Percentiles rank a stretch among this genome's conserved stretches.
Conservation (phyloP, 1,140 invertebrate genomes). For the Pachyrhynchus sulphureomaculatus region DNA sequence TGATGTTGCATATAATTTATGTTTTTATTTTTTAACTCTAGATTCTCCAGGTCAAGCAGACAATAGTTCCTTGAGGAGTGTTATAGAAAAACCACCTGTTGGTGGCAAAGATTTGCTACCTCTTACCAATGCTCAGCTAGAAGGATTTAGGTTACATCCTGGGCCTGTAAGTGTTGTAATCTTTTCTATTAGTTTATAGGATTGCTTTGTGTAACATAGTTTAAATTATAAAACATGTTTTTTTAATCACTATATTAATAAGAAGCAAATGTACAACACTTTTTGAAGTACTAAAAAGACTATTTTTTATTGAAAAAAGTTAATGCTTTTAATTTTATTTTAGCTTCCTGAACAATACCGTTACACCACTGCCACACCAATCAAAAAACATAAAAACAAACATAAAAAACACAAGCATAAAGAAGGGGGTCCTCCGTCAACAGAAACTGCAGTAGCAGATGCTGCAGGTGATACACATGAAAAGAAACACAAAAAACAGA, state of each 20-base stretch:
- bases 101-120: conserved; percentile 91
- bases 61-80: conserved; percentile 85
- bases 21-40: background rate
- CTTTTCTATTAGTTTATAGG: too few species aligned
- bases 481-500: conserved; percentile 96
- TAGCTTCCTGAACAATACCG: conserved; percentile 94
- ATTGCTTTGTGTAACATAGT: too few species aligned
- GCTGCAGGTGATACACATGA: conserved; percentile 82
- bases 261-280: too few species aligned
- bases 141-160: conserved; percentile 93
- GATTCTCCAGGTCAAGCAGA: conserved; percentile 82
- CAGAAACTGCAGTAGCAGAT: conserved; percentile 66
- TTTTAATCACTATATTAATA: too few species aligned
- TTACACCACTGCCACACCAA: conserved; percentile 86
- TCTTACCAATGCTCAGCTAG: conserved; percentile 82
- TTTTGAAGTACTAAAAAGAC: too few species aligned
- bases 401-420: conserved; percentile 95
- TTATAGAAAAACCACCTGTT: conserved; percentile 97
- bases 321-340: too few species aligned
- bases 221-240: too few species aligned
- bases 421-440: conserved; percentile 71
- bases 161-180: conserved; percentile 74
- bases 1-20: too few species aligned
- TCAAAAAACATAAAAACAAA: conserved; percentile 91
- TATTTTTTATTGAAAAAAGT: too few species aligned